A percentile compares a stretch with the other conserved stretches of the same genome.
Conservation (phyloP, 2,113 vertebrate species). For the Bagarius yarrelli region DNA sequence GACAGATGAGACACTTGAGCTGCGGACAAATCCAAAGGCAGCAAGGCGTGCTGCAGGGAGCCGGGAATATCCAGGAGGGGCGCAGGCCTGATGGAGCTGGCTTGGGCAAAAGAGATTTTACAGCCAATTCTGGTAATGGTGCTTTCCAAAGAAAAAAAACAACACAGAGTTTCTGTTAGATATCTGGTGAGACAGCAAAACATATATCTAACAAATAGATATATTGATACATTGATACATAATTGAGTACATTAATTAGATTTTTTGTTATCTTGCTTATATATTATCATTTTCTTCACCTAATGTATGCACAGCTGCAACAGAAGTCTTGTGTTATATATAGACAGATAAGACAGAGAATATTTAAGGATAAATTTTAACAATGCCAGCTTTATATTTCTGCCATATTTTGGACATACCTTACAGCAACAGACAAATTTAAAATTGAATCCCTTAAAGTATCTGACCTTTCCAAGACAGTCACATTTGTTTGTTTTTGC, state of each 20-base stretch:
- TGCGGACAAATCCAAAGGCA: slow-evolving; percentile 89
- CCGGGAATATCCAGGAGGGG: slow-evolving; percentile 84
- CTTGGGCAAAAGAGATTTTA: slow-evolving; percentile 83
- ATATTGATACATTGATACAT: too few species aligned
- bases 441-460: neutral
- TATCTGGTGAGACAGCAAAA: neutral
- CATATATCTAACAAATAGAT: too few species aligned
- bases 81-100: slow-evolving; percentile 84
- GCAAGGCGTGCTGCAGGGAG: slow-evolving; percentile 84
- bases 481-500: too few species aligned
- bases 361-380: neutral
- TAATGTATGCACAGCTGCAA: neutral
- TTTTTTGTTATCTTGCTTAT: neutral
- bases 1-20: slow-evolving; percentile 87
- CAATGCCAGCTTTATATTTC: neutral
- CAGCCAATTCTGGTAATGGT: slow-evolving; percentile 65
- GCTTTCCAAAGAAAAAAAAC: too few species aligned
- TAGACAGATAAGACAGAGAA: neutral
- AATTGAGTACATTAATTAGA: neutral
- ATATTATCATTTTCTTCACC: neutral
- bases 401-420: neutral
- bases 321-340: neutral
- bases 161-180: neutral
- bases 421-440: neutral
- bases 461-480: neutral